Conservation (phyloP, 2,113 vertebrate species). For the Marmota flaviventris region DNA sequence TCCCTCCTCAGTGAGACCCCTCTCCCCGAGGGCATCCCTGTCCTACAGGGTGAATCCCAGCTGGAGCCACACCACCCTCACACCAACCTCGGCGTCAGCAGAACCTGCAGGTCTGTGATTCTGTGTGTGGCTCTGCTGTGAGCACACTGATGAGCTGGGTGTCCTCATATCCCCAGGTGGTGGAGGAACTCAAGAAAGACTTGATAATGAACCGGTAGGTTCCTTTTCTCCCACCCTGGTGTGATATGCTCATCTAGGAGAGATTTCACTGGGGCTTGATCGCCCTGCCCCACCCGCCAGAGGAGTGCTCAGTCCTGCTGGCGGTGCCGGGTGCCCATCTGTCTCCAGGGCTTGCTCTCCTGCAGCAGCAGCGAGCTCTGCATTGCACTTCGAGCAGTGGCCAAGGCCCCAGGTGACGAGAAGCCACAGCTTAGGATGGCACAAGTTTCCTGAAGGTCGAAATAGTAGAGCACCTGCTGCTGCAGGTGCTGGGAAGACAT, state of each 20-base stretch:
- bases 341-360: neutral
- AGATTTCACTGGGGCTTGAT: neutral
- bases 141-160: neutral
- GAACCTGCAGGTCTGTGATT: neutral
- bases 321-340: neutral
- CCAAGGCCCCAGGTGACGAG: neutral
- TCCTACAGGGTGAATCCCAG: neutral
- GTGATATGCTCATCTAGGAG: neutral
- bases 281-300: neutral
- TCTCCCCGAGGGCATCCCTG: neutral
- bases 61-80: neutral
- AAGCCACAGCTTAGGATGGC: neutral
- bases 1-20: neutral
- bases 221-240: neutral
- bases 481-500: neutral
- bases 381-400: neutral
- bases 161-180: neutral
- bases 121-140: accelerated
- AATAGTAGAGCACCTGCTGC: neutral
- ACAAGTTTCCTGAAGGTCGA: neutral
- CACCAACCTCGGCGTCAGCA: accelerated
- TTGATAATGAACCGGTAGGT: neutral
- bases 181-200: neutral
- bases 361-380: neutral
- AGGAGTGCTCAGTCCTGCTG: neutral